Conservation (phyloP, 2,888 invertebrate genomes). For the Diarsia brunnea region DNA sequence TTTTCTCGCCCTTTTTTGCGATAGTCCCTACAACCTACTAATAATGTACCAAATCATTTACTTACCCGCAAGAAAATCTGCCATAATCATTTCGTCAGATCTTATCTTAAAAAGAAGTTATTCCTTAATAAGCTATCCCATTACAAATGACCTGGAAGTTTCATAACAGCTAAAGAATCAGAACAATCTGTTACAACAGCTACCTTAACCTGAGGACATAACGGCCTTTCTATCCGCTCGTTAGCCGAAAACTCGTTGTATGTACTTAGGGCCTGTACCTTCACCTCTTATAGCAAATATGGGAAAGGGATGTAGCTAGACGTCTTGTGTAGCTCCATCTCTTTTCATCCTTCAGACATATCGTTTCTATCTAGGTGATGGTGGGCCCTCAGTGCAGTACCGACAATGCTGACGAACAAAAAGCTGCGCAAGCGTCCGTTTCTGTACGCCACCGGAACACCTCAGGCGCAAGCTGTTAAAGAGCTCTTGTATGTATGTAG, state of each 20-base stretch:
- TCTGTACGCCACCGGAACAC: slow-evolving; percentile 76
- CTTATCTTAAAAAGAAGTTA: not conserved
- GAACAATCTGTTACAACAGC: slow-evolving; percentile 60
- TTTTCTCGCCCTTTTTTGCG: no score
- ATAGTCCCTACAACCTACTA: not conserved
- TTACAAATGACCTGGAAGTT: slow-evolving; percentile 37
- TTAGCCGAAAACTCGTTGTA: slow-evolving; percentile 82
- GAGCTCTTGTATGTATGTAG: slow-evolving; percentile 12
- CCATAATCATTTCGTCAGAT: not conserved
- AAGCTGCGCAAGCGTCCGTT: slow-evolving; percentile 85
- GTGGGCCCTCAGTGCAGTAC: slow-evolving; percentile 76
- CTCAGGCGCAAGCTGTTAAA: slow-evolving; percentile 70
- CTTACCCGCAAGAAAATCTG: not conserved
- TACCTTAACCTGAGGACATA: slow-evolving; percentile 67
- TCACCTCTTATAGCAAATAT: not conserved
- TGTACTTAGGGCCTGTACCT: slow-evolving; percentile 73
- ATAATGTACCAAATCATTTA: not conserved
- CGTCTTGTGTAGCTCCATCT: not conserved
- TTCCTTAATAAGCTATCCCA: slow-evolving; percentile 13
- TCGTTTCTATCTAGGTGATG: not conserved
- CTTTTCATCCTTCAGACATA: not conserved
- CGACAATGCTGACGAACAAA: slow-evolving; percentile 78
- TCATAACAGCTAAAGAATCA: slow-evolving; percentile 53
- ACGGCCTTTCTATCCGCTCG: slow-evolving; percentile 89
- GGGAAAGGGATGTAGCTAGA: not conserved